Evolutionary conservation across 2,888 invertebrate genomes (phyloP).

Genomic region (Agrochola lota): DNA sequence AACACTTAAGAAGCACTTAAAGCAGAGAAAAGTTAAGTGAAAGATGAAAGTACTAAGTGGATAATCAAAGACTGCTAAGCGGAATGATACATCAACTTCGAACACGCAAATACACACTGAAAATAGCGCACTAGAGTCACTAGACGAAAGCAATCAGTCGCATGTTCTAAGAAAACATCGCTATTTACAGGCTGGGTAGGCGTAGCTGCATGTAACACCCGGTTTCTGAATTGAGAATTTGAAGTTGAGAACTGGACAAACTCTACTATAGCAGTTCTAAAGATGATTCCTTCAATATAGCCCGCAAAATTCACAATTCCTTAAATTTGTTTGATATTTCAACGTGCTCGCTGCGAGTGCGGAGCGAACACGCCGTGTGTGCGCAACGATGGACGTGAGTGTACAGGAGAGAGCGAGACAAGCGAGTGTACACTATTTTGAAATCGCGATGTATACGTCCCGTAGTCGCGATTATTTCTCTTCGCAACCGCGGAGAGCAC

Average conservation of each 20-base stretch:
- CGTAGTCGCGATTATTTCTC: no score
- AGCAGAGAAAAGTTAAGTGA: slow-evolving; percentile 24
- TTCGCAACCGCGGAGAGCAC: no score
- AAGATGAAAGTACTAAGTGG: slow-evolving; percentile 45
- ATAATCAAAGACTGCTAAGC: slow-evolving; percentile 35
- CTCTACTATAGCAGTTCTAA: not conserved
- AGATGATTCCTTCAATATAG: no score
- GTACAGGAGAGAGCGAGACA: no score
- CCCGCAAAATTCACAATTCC: not conserved
- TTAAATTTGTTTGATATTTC: not conserved
- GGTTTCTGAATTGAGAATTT: not conserved
- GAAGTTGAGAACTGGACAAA: not conserved
- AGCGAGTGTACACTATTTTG: no score
- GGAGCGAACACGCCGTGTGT: no score
- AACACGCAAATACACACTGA: slow-evolving; percentile 34
- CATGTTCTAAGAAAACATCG: slow-evolving; percentile 61
- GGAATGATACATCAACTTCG: slow-evolving; percentile 19
- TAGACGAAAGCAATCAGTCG: slow-evolving; percentile 43
- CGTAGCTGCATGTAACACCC: not conserved
- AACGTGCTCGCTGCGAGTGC: no score
- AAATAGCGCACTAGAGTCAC: slow-evolving; percentile 46
- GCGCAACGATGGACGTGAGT: no score
- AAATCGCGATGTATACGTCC: no score
- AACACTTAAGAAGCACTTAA: slow-evolving; percentile 17
- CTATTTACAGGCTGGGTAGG: slow-evolving; percentile 51